Conservation (phyloP, 2,888 invertebrate species). For the Aporophyla lueneburgensis region DNA sequence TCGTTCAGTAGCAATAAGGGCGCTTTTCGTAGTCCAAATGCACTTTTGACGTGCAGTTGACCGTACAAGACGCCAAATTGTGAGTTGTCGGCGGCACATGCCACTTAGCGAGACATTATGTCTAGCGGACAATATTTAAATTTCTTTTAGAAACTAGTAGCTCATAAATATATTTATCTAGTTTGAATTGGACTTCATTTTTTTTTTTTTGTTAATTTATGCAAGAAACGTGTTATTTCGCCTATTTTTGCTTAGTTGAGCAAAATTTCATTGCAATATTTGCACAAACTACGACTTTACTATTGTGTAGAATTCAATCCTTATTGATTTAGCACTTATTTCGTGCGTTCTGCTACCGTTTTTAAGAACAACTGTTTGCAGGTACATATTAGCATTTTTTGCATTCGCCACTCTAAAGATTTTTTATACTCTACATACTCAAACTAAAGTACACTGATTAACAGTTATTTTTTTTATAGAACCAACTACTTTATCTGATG, state of each 20-base stretch:
- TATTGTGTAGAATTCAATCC: conserved; percentile 20
- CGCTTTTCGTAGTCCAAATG: neutral
- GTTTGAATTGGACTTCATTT: neutral
- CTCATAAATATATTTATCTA: neutral
- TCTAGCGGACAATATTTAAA: conserved; percentile 37
- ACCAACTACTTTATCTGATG: neutral
- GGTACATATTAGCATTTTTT: neutral
- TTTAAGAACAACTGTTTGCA: neutral
- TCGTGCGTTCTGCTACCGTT: neutral
- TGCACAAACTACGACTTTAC: neutral
- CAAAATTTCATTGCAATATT: conserved; percentile 21
- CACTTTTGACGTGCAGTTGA: neutral
- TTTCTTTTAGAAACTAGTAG: conserved; percentile 30
- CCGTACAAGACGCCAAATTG: conserved; percentile 34
- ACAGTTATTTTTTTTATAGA: neutral
- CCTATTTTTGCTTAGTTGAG: neutral
- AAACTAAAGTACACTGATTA: neutral
- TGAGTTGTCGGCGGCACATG: conserved; percentile 38
- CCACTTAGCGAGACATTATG: conserved; percentile 47
- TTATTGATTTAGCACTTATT: conserved; percentile 43
- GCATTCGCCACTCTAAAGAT: neutral
- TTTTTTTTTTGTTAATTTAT: neutral
- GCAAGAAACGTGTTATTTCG: too few species aligned
- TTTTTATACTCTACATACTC: neutral
- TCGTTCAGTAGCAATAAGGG: neutral